Base-by-base conservation (phyloP, 2,888 invertebrate genomes). In the Amphipoea lucens region DNA sequence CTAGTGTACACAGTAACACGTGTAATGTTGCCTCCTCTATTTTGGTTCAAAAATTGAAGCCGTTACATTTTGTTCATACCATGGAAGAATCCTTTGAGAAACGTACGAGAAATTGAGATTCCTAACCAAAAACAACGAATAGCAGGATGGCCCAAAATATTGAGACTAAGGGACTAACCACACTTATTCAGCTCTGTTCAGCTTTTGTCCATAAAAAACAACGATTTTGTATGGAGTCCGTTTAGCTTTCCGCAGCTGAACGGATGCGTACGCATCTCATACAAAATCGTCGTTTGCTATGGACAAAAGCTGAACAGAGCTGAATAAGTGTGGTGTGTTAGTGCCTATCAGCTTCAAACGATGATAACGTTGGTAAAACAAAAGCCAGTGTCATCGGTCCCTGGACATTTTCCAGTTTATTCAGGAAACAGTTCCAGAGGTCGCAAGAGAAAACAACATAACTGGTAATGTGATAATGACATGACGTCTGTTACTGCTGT, bases 391-490 rank as follows among this genome's bases (percentile, higher is more conserved):
- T 40, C 62, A 57, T 67, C 14, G 20, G 7, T 62, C 66, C 51
- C 40, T 40, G 45, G 60, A 62, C 20, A 68, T 71, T 71, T 71
- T 51, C 65, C n/a, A 72, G 76, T 79, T 54, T 76, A 79, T 84
- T 76, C 74, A 68, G 67, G 71, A 74, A 82, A 79, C 66, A 69
- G 70, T 79, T 82, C 75, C 76, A 78, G 72, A 63, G 80, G 83
- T 84, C 82, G 75, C 77, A 66, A 77, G 76, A 85, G 87, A 87
- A 84, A 85, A 82, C 78, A 88, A 85, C 85, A 81, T 85, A 88
- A 86, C 84, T 76, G 84, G 88, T 91, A 92, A 93, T 90, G 92
- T 92, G 92, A 93, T 92, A 92, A 92, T 90, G 88, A 89, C 86
- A 85, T 86, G 90, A 90, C 83, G 88, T 84, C 79, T 85, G 89